These are phyloP conservation scores for Acrocera orbiculus DNA, from an alignment of 2,888 invertebrate species.

Conservation along the genomic window DNA sequence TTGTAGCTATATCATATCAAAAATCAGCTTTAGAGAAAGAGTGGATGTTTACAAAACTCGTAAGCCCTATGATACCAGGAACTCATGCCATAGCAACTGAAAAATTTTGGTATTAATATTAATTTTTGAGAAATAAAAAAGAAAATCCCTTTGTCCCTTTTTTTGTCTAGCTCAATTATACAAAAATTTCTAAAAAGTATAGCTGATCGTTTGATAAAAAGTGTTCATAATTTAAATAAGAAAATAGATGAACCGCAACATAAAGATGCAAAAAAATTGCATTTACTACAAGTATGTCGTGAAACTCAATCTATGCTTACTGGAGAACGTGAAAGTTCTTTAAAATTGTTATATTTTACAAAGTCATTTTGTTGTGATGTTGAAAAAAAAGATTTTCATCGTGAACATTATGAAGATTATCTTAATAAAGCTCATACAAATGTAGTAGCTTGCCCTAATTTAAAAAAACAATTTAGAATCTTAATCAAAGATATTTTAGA, in stretches of 20 bases:
- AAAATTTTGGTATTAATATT: slow-evolving; percentile 48
- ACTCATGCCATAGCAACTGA: slow-evolving; percentile 57
- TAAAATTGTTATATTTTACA: slow-evolving; percentile 66
- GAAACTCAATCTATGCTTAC: slow-evolving; percentile 65
- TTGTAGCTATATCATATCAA: slow-evolving; percentile 34
- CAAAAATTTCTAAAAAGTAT: slow-evolving; percentile 33
- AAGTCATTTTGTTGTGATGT: slow-evolving; percentile 55
- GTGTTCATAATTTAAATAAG: slow-evolving; percentile 30
- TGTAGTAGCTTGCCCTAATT: slow-evolving; percentile 35
- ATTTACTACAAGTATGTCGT: slow-evolving; percentile 42
- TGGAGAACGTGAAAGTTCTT: slow-evolving; percentile 56
- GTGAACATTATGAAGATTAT: slow-evolving; percentile 29
- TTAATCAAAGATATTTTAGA: slow-evolving; percentile 34
- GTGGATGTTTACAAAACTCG: slow-evolving; percentile 68
- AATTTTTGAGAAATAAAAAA: slow-evolving; percentile 3
- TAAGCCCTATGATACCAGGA: slow-evolving; percentile 57
- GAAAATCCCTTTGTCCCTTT: slow-evolving; percentile 1
- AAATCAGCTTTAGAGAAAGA: slow-evolving; percentile 71
- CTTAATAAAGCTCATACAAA: slow-evolving; percentile 27
- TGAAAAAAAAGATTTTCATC: slow-evolving; percentile 35
- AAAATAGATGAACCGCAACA: slow-evolving; percentile 23
- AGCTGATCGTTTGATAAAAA: slow-evolving; percentile 30
- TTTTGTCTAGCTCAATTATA: slow-evolving; percentile 24
- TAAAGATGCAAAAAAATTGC: slow-evolving; percentile 23
- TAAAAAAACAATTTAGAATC: slow-evolving; percentile 41